These are phyloP conservation scores for Bembecia ichneumoniformis DNA, from an alignment of 2,888 invertebrate species.

Conservation along the genomic window DNA sequence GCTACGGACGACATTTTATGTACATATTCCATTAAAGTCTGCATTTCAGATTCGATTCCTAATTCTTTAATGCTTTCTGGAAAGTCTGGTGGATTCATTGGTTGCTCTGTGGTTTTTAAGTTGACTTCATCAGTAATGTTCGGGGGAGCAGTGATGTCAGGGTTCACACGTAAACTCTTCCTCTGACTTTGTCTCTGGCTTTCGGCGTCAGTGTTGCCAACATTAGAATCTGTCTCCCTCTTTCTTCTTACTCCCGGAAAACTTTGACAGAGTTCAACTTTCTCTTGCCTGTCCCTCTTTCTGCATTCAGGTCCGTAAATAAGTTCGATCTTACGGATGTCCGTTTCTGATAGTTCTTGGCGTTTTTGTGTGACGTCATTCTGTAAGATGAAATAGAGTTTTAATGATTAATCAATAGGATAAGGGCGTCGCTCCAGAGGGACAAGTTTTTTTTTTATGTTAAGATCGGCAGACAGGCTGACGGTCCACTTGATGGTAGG, in stretches of 20 bases:
- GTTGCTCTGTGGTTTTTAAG: too few relatives aligned
- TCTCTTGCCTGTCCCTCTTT: conserved; percentile 41
- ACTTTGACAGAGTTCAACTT: conserved; percentile 45
- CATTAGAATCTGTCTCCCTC: conserved; percentile 11
- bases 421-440: too few relatives aligned
- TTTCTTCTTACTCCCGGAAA: conserved; percentile 39
- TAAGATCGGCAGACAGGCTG: too few relatives aligned
- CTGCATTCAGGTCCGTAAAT: conserved; percentile 47
- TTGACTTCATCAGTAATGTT: neutral
- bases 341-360: conserved; percentile 25
- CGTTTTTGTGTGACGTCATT: conserved; percentile 24
- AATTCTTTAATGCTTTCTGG: conserved; percentile 19
- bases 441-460: too few relatives aligned
- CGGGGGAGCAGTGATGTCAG: conserved; percentile 46
- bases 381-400: conserved; percentile 22
- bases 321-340: conserved; percentile 43
- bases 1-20: conserved; percentile 31
- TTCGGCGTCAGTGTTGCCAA: conserved; percentile 5
- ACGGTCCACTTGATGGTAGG: too few relatives aligned
- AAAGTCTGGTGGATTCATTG: neutral
- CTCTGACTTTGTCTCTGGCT: conserved; percentile 6
- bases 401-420: too few relatives aligned
- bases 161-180: conserved; percentile 42
- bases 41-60: conserved; percentile 31
- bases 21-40: conserved; percentile 30